A percentile compares a stretch with the other conserved stretches of the same genome.
These are phyloP conservation scores for Monodelphis domestica DNA, from an alignment of 2,797 vertebrate genomes.

Conservation along the genomic window DNA sequence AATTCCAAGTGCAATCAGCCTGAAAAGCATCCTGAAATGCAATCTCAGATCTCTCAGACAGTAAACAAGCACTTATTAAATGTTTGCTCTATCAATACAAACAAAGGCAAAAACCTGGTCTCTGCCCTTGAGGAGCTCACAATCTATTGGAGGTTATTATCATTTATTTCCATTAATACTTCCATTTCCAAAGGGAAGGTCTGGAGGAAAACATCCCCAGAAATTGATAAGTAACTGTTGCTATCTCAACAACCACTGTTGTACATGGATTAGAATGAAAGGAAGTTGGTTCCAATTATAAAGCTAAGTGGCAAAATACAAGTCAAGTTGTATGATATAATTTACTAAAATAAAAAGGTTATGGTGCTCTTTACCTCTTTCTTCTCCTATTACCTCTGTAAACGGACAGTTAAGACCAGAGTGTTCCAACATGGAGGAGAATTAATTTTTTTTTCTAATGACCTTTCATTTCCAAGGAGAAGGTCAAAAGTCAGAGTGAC, in stretches of 20 bases:
- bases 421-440: conserved; percentile 46
- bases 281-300: conserved; percentile 66
- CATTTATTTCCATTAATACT: not conserved
- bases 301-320: conserved; percentile 55
- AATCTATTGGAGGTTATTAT: not conserved
- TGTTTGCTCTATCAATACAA: conserved; percentile 30
- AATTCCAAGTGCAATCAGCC: not conserved
- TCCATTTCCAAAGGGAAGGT: not conserved
- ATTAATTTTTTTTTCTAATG: conserved; percentile 64
- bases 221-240: not conserved
- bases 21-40: conserved; percentile 5
- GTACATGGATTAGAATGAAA: conserved; percentile 57
- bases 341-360: conserved; percentile 66
- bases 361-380: conserved; percentile 68
- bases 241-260: conserved; percentile 23
- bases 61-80: not conserved
- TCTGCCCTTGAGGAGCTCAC: not conserved
- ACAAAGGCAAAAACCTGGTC: not conserved
- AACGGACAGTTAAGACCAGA: conserved; percentile 51
- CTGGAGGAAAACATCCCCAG: not conserved
- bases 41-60: not conserved
- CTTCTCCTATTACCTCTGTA: conserved; percentile 11
- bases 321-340: not conserved
- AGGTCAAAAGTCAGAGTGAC: conserved; percentile 75
- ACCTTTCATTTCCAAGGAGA: conserved; percentile 66